These are phyloP conservation scores for Sebastes baramenuke DNA, from an alignment of 2,797 vertebrate genomes.

Conservation along the genomic window DNA sequence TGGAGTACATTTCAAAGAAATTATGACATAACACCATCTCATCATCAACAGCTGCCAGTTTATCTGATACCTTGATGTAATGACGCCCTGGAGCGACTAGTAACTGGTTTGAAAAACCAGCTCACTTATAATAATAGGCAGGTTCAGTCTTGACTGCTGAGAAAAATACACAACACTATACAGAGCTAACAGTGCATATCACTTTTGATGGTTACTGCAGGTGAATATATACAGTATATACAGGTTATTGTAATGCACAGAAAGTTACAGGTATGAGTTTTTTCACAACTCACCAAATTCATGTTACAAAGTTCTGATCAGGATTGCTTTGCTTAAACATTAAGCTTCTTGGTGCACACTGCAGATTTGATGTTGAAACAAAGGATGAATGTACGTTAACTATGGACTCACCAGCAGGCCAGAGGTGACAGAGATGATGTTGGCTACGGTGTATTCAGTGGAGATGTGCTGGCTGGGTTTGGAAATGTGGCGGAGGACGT, in stretches of 20 bases:
- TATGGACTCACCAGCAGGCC: slow-evolving; percentile 88
- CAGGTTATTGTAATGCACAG: neutral
- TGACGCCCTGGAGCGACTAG: slow-evolving; percentile 39
- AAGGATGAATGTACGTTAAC: neutral
- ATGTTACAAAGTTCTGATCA: neutral
- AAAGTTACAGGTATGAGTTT: neutral
- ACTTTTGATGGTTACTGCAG: neutral
- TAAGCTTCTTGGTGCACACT: neutral
- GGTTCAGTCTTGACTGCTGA: slow-evolving; percentile 56
- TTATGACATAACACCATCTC: slow-evolving; percentile 21
- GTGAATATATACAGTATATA: neutral
- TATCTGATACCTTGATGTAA: slow-evolving; percentile 27
- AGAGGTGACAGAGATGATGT: slow-evolving; percentile 91
- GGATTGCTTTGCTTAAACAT: neutral
- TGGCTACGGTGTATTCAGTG: slow-evolving; percentile 87
- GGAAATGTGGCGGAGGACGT: slow-evolving; percentile 90
- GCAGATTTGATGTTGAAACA: neutral
- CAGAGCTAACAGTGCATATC: neutral
- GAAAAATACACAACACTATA: slow-evolving; percentile 36
- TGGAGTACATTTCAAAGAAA: slow-evolving; percentile 16
- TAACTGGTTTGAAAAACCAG: slow-evolving; percentile 48
- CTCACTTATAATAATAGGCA: slow-evolving; percentile 33
- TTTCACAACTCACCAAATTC: neutral
- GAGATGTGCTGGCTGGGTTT: slow-evolving; percentile 82
- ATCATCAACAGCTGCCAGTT: slow-evolving; percentile 29